phyloP scores from a whole-genome alignment of 2,888 invertebrate species.

The Plagodis pulveraria region DNA sequence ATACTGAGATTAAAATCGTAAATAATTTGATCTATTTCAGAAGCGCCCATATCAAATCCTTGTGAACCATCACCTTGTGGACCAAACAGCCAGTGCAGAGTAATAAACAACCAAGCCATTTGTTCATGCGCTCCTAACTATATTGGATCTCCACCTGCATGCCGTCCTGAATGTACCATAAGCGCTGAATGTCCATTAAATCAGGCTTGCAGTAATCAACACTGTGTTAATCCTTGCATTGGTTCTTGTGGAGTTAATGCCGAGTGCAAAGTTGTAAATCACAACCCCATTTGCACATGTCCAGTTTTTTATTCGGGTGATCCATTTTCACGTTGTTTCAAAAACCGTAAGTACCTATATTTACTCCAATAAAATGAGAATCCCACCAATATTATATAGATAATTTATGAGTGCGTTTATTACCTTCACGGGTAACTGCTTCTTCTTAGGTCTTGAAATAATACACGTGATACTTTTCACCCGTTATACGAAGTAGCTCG shows the following conservation, averaged over 20 bases:
- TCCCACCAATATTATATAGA: not conserved
- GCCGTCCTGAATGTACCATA: constrained; percentile 89
- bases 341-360: constrained; percentile 72
- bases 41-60: constrained; percentile 80
- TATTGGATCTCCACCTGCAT: constrained; percentile 87
- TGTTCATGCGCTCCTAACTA: constrained; percentile 88
- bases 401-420: not conserved
- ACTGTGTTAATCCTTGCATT: constrained; percentile 89
- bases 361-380: too few species aligned
- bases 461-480: too few species aligned
- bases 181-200: constrained; percentile 90
- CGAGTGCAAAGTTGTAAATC: constrained; percentile 90
- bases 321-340: constrained; percentile 86
- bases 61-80: constrained; percentile 88
- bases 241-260: constrained; percentile 90
- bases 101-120: constrained; percentile 87
- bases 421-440: too few species aligned
- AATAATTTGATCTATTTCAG: constrained; percentile 56
- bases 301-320: constrained; percentile 86
- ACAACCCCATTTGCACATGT: constrained; percentile 90
- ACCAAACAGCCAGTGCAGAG: constrained; percentile 86
- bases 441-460: too few species aligned
- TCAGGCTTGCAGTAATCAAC: constrained; percentile 89
- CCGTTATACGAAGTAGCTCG: too few species aligned
- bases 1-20: too few species aligned